Evolutionary conservation across 1,140 invertebrate genomes (phyloP).

Genomic region (Xylocopa sonorina): DNA sequence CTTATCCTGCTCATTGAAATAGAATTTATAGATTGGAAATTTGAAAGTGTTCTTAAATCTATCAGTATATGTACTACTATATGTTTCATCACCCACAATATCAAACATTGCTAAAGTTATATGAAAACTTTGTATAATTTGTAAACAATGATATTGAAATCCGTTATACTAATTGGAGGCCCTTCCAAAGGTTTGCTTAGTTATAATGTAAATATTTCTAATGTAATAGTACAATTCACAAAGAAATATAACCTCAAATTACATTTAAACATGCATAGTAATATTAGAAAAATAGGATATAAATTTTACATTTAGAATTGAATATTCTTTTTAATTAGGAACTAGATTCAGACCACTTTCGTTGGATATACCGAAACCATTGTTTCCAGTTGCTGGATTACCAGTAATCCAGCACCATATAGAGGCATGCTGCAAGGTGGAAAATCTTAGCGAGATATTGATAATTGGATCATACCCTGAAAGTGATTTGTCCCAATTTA

Average conservation of each 20-base stretch:
- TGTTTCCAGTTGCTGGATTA: conserved; percentile 97
- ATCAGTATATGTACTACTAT: background rate
- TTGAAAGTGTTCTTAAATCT: conserved; percentile 28
- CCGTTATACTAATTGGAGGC: conserved; percentile 63
- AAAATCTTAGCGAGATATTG: conserved; percentile 93
- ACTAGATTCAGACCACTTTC: conserved; percentile 98
- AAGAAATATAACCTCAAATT: conserved; percentile 14
- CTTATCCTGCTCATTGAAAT: conserved; percentile 14
- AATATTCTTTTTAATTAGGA: conserved; percentile 84
- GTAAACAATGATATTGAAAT: conserved; percentile 53
- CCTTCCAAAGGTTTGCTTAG: conserved; percentile 59
- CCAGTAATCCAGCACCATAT: conserved; percentile 98
- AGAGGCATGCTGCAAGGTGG: conserved; percentile 92
- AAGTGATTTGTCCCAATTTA: conserved; percentile 91
- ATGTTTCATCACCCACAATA: background rate
- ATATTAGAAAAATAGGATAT: too few relatives aligned
- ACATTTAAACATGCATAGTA: background rate
- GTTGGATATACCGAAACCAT: conserved; percentile 96
- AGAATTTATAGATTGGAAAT: conserved; percentile 19
- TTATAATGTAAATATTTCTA: background rate
- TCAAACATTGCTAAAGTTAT: background rate
- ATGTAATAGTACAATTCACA: background rate
- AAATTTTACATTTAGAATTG: conserved; percentile 1
- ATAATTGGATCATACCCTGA: conserved; percentile 96
- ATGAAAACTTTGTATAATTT: background rate